These are phyloP conservation scores for Adoxophyes honmai DNA, from an alignment of 1,140 invertebrate genomes.

Conservation along the genomic window DNA sequence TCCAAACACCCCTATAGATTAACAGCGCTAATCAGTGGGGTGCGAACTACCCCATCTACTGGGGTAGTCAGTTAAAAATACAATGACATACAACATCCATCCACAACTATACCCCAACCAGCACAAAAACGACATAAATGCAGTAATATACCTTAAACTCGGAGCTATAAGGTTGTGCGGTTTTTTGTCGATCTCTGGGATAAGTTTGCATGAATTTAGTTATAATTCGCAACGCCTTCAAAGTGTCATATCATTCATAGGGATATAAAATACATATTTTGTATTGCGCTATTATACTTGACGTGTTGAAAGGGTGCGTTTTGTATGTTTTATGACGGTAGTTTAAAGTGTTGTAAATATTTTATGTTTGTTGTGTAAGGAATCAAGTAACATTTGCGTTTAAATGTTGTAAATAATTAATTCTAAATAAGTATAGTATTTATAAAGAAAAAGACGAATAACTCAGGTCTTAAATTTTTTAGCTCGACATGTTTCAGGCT, in stretches of 20 bases:
- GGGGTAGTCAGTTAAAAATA: constrained; percentile 71
- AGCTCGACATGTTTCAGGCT: too few species aligned
- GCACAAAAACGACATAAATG: constrained; percentile 16
- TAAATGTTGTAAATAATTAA: too few species aligned
- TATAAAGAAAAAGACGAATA: too few species aligned
- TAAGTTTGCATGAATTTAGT: constrained; percentile 33
- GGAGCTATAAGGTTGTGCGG: background rate
- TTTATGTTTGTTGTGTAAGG: constrained; percentile 18
- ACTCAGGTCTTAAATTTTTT: too few species aligned
- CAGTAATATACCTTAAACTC: constrained; percentile 22
- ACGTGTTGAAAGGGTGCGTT: constrained; percentile 38
- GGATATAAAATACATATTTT: constrained; percentile 72
- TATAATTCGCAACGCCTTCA: constrained; percentile 72
- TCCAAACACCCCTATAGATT: constrained; percentile 63
- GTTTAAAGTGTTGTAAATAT: constrained; percentile 43
- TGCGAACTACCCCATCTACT: constrained; percentile 55
- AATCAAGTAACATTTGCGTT: too few species aligned
- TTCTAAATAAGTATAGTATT: too few species aligned
- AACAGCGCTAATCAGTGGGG: constrained; percentile 73
- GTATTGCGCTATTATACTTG: constrained; percentile 58
- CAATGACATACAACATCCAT: constrained; percentile 59
- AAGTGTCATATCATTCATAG: constrained; percentile 72
- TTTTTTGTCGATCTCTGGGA: background rate
- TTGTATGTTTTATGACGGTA: constrained; percentile 50
- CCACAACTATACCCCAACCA: constrained; percentile 16